Conservation (phyloP, 92 coral and sea anemone species). For the Epizoanthus rinbou region DNA sequence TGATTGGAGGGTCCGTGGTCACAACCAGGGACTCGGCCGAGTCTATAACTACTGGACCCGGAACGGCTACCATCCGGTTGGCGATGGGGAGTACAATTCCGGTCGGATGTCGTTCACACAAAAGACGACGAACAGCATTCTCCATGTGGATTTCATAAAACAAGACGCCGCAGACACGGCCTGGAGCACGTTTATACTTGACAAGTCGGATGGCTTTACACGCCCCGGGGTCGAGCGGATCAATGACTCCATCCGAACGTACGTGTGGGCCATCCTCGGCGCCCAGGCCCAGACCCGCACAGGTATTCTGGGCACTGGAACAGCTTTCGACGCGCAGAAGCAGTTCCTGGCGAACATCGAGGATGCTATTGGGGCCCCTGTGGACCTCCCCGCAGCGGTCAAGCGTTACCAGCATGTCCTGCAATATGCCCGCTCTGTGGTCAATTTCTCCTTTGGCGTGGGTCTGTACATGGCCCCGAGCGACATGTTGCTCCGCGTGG, state of each 20-base stretch:
- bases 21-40: background rate
- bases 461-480: no score
- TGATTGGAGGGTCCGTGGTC: background rate
- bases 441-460: no score
- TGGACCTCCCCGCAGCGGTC: conserved; percentile 2
- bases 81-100: background rate
- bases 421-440: no score
- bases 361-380: background rate
- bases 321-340: background rate
- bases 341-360: conserved; percentile 5
- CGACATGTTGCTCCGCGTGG: no score
- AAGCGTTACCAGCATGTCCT: no score
- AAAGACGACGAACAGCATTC: background rate
- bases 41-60: background rate
- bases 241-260: conserved; percentile 20
- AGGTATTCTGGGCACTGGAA: background rate
- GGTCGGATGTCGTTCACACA: background rate
- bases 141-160: background rate
- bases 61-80: background rate
- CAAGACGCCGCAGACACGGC: conserved; percentile 10
- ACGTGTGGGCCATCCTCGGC: conserved; percentile 9
- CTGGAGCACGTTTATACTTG: background rate
- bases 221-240: background rate
- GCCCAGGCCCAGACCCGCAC: conserved; percentile 13
- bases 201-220: conserved; percentile 15